Conservation (phyloP, 2,797 vertebrate genomes). For the Propithecus perrieri region DNA sequence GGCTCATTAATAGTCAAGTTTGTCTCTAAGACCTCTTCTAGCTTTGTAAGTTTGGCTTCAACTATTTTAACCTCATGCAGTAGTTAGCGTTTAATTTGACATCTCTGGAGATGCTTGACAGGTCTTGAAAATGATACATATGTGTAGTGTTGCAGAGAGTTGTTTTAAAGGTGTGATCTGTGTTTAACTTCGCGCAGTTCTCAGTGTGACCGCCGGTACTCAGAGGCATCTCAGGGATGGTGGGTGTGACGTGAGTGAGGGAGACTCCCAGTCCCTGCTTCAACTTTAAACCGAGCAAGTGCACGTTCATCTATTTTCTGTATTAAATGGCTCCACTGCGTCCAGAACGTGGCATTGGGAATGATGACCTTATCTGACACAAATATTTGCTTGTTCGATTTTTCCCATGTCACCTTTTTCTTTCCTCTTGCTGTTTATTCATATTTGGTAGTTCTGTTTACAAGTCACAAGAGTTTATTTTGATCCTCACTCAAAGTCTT, state of each 20-base stretch:
- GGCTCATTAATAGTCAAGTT: neutral
- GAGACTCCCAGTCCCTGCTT: accelerated
- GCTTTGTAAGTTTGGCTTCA: neutral
- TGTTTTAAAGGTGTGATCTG: neutral
- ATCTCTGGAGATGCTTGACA: neutral
- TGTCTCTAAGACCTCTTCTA: too few species aligned
- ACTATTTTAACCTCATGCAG: too few species aligned
- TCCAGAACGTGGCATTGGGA: neutral
- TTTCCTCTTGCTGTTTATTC: neutral
- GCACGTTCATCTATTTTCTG: accelerated
- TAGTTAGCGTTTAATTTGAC: neutral
- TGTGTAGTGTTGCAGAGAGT: neutral
- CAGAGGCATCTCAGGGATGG: neutral
- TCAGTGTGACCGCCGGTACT: neutral
- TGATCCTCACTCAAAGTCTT: accelerated
- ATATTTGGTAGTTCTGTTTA: neutral
- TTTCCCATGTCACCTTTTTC: neutral
- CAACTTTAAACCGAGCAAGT: neutral
- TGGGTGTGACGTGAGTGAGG: accelerated
- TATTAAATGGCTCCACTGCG: accelerated
- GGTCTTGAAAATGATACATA: neutral
- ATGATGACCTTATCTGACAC: neutral
- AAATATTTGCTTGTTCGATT: neutral
- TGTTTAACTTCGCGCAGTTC: neutral
- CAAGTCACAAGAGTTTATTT: neutral